These are phyloP conservation scores for Lacanobia oleracea DNA, from an alignment of 2,888 invertebrate species.

Conservation along the genomic window DNA sequence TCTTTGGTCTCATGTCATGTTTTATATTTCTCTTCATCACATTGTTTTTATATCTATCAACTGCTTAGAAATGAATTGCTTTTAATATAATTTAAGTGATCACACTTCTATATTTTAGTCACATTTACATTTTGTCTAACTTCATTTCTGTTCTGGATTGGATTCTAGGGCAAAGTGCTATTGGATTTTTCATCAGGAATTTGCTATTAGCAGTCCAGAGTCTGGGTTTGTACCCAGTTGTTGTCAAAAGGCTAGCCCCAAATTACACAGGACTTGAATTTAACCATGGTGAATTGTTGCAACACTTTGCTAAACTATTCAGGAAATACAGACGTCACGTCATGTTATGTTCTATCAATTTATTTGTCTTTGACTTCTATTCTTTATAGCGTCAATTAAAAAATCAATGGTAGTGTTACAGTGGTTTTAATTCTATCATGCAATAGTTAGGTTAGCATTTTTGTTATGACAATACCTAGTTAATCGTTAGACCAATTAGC, in stretches of 20 bases:
- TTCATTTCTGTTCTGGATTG: neutral
- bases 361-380: neutral
- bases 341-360: no score
- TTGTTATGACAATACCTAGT: neutral
- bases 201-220: no score
- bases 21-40: neutral
- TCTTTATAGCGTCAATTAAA: neutral
- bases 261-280: no score
- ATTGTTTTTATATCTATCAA: neutral
- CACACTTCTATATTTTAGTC: neutral
- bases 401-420: neutral
- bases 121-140: neutral
- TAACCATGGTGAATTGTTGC: no score
- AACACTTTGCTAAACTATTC: no score
- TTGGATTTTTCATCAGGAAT: no score
- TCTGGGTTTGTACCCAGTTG: no score
- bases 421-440: neutral
- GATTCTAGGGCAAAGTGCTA: no score
- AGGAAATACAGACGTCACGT: no score
- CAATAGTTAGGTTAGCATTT: neutral
- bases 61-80: neutral
- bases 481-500: neutral
- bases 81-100: neutral
- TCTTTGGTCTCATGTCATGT: no score
- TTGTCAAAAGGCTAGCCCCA: no score